A percentile compares a stretch with the other conserved stretches of the same genome.
These are phyloP conservation scores for Merodon equestris DNA, from an alignment of 2,888 invertebrate species.

Conservation along the genomic window DNA sequence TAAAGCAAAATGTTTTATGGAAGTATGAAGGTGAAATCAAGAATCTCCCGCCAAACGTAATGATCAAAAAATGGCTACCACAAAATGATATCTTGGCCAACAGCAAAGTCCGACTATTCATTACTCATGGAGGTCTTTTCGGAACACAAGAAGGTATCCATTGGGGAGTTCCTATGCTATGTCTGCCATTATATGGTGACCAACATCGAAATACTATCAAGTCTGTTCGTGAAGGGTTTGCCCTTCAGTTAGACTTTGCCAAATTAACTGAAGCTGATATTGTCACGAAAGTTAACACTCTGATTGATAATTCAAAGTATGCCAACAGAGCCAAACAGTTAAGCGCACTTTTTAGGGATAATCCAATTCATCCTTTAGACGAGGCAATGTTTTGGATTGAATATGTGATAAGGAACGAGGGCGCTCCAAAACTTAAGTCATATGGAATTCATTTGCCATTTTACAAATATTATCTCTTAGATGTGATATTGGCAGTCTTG, in stretches of 20 bases:
- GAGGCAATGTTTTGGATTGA: conserved; percentile 83
- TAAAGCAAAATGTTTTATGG: conserved; percentile 80
- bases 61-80: conserved; percentile 80
- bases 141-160: conserved; percentile 79
- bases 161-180: conserved; percentile 79
- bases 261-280: conserved; percentile 76
- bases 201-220: conserved; percentile 78
- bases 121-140: conserved; percentile 79
- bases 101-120: conserved; percentile 78
- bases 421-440: conserved; percentile 78
- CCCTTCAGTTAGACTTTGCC: conserved; percentile 75
- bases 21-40: conserved; percentile 79
- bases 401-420: conserved; percentile 80
- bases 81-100: conserved; percentile 80
- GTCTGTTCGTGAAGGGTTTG: conserved; percentile 77
- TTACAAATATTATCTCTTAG: conserved; percentile 79
- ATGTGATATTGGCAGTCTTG: conserved; percentile 80
- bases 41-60: conserved; percentile 78
- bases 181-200: conserved; percentile 79
- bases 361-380: conserved; percentile 81
- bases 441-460: conserved; percentile 77
- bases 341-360: conserved; percentile 80
- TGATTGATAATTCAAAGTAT: conserved; percentile 77
- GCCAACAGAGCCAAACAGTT: conserved; percentile 78
- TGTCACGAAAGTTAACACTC: conserved; percentile 74